Evolutionary conservation across 2,888 invertebrate species (phyloP).

Genomic region (Heliothis peltigera): DNA sequence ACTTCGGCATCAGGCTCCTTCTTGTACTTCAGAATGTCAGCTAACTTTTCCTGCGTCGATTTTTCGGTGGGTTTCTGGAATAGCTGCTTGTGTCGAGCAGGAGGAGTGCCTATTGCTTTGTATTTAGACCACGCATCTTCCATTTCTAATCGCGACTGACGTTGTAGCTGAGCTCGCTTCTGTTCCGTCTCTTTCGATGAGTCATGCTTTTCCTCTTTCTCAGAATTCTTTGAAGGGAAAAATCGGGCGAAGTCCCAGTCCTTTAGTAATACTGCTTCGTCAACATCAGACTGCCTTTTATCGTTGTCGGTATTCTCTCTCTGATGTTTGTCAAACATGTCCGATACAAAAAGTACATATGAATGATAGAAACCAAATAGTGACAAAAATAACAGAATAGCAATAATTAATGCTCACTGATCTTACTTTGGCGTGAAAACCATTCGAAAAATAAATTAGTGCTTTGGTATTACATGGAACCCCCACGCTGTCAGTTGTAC

Average conservation of each 20-base stretch:
- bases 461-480: slow-evolving; percentile 40
- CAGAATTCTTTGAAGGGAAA: slow-evolving; percentile 90
- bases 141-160: slow-evolving; percentile 85
- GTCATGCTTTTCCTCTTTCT: slow-evolving; percentile 79
- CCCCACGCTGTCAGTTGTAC: slow-evolving; percentile 51
- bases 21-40: slow-evolving; percentile 90
- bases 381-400: slow-evolving; percentile 59
- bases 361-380: slow-evolving; percentile 75
- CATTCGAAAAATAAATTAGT: slow-evolving; percentile 55
- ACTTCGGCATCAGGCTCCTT: slow-evolving; percentile 93
- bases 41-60: slow-evolving; percentile 83
- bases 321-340: slow-evolving; percentile 83
- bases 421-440: slow-evolving; percentile 88
- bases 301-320: slow-evolving; percentile 81
- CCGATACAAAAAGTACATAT: slow-evolving; percentile 86
- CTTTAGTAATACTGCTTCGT: slow-evolving; percentile 94
- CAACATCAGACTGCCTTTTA: slow-evolving; percentile 90
- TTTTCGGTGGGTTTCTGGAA: slow-evolving; percentile 80
- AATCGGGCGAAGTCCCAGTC: slow-evolving; percentile 97
- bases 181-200: slow-evolving; percentile 82
- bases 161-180: slow-evolving; percentile 81
- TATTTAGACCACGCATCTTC: slow-evolving; percentile 86
- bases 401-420: slow-evolving; percentile 80
- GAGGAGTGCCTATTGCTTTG: slow-evolving; percentile 84
- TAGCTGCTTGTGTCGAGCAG: slow-evolving; percentile 81